Conservation (phyloP, 1,140 invertebrate species). For the Lineus longissimus region DNA sequence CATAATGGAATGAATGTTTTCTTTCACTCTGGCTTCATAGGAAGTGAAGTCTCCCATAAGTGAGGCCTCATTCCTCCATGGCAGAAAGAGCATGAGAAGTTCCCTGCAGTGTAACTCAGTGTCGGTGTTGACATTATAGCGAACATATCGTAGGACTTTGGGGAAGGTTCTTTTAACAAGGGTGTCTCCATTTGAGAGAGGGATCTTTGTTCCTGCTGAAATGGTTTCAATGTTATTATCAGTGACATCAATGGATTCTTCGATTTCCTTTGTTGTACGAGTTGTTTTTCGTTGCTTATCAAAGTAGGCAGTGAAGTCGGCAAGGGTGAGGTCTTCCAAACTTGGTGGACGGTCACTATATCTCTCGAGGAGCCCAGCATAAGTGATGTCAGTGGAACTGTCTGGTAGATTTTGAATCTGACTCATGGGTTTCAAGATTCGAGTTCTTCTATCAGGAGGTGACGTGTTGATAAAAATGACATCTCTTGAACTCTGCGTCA, state of each 20-base stretch:
- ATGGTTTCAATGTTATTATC: not conserved
- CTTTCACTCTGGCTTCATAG: too few species aligned
- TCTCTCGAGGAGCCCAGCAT: not conserved
- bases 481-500: constrained; percentile 18
- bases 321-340: not conserved
- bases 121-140: constrained; percentile 10
- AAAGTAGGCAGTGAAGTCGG: not conserved
- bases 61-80: constrained; percentile 14
- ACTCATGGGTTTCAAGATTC: constrained; percentile 18
- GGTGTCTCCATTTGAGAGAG: not conserved
- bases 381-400: not conserved
- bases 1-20: too few species aligned
- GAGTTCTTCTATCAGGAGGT: constrained; percentile 15
- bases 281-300: not conserved
- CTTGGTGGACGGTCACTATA: not conserved
- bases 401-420: not conserved
- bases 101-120: constrained; percentile 20
- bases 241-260: not conserved
- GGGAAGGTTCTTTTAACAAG: not conserved
- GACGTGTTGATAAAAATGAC: constrained; percentile 25
- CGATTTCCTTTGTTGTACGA: not conserved
- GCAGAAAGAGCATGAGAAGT: constrained; percentile 12
- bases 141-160: constrained; percentile 16
- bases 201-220: too few species aligned
- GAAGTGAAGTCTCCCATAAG: too few species aligned